Evolutionary conservation across 2,113 vertebrate species (phyloP).

Genomic region (Psephotus haematonotus): DNA sequence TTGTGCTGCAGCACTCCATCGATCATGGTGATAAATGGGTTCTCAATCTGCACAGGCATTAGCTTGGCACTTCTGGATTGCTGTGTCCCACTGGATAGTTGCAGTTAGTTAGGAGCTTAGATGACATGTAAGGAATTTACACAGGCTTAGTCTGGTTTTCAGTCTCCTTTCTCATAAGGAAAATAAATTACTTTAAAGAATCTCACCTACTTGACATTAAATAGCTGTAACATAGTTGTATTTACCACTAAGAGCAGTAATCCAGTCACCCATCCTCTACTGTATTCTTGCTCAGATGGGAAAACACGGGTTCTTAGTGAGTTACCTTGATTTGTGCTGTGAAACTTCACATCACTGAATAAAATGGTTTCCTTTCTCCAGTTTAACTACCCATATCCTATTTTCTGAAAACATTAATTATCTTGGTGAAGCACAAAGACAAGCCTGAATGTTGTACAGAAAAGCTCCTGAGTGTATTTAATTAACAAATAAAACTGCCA

Average conservation of each 20-base stretch:
- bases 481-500: conserved; percentile 27
- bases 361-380: conserved; percentile 7
- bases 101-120: conserved; percentile 28
- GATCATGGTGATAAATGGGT: conserved; percentile 42
- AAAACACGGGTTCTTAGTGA: background rate
- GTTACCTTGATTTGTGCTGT: background rate
- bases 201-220: conserved; percentile 21
- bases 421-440: background rate
- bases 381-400: conserved; percentile 5
- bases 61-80: conserved; percentile 35
- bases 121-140: conserved; percentile 37
- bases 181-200: conserved; percentile 41
- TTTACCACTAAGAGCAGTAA: conserved; percentile 10
- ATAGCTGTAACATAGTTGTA: background rate
- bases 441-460: background rate
- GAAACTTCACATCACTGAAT: background rate
- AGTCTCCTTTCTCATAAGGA: conserved; percentile 26
- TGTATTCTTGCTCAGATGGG: background rate
- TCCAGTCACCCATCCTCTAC: background rate
- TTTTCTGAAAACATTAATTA: conserved; percentile 29
- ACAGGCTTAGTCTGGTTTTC: conserved; percentile 36
- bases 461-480: background rate
- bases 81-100: conserved; percentile 10
- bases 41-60: conserved; percentile 49
- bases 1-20: conserved; percentile 30